Conservation (phyloP, 1,140 invertebrate species). For the Lineus longissimus region DNA sequence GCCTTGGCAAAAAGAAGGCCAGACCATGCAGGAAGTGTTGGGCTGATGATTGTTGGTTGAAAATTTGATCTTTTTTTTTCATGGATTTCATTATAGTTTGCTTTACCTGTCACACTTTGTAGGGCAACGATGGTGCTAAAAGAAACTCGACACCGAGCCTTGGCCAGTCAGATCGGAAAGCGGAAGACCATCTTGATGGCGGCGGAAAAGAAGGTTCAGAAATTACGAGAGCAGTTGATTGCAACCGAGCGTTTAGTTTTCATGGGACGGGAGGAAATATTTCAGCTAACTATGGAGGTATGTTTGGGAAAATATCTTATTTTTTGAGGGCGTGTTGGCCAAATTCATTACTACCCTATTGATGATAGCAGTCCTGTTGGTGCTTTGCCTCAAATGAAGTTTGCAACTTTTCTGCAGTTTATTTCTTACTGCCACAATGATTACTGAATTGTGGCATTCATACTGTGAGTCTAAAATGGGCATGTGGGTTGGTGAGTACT, state of each 20-base stretch:
- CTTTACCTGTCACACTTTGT: constrained; percentile 12
- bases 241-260: constrained; percentile 26
- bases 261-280: constrained; percentile 25
- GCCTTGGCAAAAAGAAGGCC: neutral
- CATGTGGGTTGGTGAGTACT: too few relatives aligned
- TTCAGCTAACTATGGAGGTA: constrained; percentile 36
- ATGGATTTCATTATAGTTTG: neutral
- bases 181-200: constrained; percentile 24
- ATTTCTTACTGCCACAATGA: too few relatives aligned
- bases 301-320: too few relatives aligned
- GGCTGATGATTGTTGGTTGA: neutral
- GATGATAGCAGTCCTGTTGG: too few relatives aligned
- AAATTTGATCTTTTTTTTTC: neutral
- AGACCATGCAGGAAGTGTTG: neutral
- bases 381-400: too few relatives aligned
- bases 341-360: too few relatives aligned
- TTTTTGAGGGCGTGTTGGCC: too few relatives aligned
- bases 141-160: constrained; percentile 24
- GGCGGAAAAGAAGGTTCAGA: constrained; percentile 25
- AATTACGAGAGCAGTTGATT: constrained; percentile 30
- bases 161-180: constrained; percentile 28
- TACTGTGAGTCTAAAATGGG: too few relatives aligned
- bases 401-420: too few relatives aligned
- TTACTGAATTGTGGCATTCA: too few relatives aligned
- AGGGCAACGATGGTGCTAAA: constrained; percentile 31